Evolutionary conservation across 2,888 invertebrate species (phyloP).

Genomic region (Ichneumon xanthorius): DNA sequence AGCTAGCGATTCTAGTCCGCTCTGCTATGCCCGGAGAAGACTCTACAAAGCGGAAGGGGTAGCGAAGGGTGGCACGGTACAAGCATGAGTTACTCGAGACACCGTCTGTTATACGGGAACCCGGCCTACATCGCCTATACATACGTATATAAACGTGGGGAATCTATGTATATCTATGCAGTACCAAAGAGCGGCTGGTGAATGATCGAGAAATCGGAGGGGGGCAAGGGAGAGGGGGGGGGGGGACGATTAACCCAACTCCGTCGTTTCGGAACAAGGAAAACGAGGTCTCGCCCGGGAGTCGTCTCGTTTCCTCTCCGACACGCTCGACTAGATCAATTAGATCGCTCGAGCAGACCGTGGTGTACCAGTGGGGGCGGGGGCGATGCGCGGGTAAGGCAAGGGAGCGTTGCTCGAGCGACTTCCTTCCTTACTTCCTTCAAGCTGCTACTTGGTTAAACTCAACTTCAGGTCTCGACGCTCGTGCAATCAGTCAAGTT

Average conservation of each 20-base stretch:
- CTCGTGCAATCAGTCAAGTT: conserved; percentile 65
- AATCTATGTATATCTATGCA: not conserved
- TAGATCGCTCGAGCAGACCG: conserved; percentile 53
- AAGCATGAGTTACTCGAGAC: conserved; percentile 69
- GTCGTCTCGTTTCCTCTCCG: conserved; percentile 48
- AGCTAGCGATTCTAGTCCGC: not conserved
- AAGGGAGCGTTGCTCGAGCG: not conserved
- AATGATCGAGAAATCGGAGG: conserved; percentile 63
- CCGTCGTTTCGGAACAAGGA: conserved; percentile 34
- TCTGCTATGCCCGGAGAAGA: conserved; percentile 31
- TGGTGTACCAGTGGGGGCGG: conserved; percentile 1
- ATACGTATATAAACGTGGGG: not conserved
- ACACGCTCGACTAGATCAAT: conserved; percentile 65
- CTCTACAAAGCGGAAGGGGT: conserved; percentile 49
- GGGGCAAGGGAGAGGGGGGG: no score
- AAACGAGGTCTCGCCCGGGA: conserved; percentile 40
- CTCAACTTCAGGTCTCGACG: conserved; percentile 61
- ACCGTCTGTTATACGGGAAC: conserved; percentile 63
- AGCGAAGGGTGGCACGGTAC: conserved; percentile 57
- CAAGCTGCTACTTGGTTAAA: conserved; percentile 57
- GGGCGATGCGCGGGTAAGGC: conserved; percentile 7
- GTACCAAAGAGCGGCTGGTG: conserved; percentile 12
- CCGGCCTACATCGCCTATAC: conserved; percentile 37
- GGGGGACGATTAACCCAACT: conserved; percentile 66
- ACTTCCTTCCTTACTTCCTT: conserved; percentile 27